These are phyloP conservation scores for Rhizomys pruinosus DNA, from an alignment of 2,113 vertebrate species.

Conservation along the genomic window DNA sequence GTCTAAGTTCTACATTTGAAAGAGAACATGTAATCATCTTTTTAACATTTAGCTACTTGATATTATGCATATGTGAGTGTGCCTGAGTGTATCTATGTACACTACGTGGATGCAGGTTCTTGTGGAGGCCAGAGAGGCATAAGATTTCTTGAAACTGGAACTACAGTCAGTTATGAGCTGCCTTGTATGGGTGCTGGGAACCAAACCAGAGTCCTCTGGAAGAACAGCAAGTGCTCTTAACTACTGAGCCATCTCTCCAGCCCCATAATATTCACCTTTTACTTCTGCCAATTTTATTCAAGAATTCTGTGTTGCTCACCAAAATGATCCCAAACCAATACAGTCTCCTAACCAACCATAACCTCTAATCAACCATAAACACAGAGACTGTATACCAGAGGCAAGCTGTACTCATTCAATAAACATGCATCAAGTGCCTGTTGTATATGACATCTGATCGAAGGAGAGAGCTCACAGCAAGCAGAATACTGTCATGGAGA, in stretches of 20 bases:
- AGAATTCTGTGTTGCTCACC: neutral
- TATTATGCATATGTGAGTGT: too few relatives aligned
- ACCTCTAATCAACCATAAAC: neutral
- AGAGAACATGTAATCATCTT: neutral
- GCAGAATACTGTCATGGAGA: neutral
- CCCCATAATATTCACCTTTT: neutral
- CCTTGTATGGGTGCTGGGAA: too few relatives aligned
- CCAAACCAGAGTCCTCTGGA: too few relatives aligned
- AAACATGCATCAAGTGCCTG: neutral
- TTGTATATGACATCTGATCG: neutral
- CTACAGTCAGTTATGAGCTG: too few relatives aligned
- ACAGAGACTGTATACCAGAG: neutral
- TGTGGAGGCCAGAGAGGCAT: too few relatives aligned
- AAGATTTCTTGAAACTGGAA: too few relatives aligned
- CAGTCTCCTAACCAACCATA: neutral
- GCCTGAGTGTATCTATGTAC: too few relatives aligned
- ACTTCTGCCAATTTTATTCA: neutral
- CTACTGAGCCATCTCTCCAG: neutral
- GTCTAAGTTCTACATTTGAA: neutral
- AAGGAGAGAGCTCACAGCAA: neutral
- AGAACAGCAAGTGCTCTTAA: too few relatives aligned
- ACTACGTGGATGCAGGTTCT: too few relatives aligned
- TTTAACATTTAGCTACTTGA: too few relatives aligned
- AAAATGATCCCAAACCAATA: constrained; percentile 6
- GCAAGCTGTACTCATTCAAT: neutral